Evolutionary conservation across 2,888 invertebrate genomes (phyloP), one percentile per base, ranked within the genome.

Genomic region (Heliconius charithonia): DNA sequence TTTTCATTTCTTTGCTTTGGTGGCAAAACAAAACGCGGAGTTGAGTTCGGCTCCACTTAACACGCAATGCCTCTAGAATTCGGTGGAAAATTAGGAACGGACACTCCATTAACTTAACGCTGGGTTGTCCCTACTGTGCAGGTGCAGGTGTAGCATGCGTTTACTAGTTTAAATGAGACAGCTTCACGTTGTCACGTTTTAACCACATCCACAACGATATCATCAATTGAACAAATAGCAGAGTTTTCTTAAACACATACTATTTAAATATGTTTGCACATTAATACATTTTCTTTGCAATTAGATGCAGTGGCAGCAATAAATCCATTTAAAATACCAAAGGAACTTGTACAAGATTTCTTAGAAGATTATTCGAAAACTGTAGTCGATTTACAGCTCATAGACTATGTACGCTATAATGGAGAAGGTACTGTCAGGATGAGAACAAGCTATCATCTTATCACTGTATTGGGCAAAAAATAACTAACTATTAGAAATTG

Each of bases 221-320:
- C 4, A 4, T 16, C 9, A 22, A 7, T 56, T 56, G 22, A 9
- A 56, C 7, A 56, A 56, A n/a, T 56, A n/a, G n/a, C 10, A n/a
- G 51, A 59, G 59, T 9, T 59, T 59, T 27, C 27, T 63, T 12
- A 62, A 12, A 4, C 12, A 62, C 51, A 62, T 41, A n/a, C 41
- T 71, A 71, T 27, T 16, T 19, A 70, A 71, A 3, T 16, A 71
- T 10, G 0, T 16, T 72, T 72, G 10, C 10, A 37, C 37, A 9
- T 9, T 37, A 37, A 37, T 37, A 37, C 9, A 37, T 9, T 65
- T 41, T 71, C 22, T 37, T 65, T 45, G 25, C 66, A 2, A 69
- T 94, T 89, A 97, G 97, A 96, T 85, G 96, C 97, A 65, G 92
- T 96, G 0, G 92, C 93, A 79, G 97, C 97, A 0, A 84, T 89